Base-by-base conservation (phyloP, 1,140 invertebrate species). In the Megathymus violae region DNA sequence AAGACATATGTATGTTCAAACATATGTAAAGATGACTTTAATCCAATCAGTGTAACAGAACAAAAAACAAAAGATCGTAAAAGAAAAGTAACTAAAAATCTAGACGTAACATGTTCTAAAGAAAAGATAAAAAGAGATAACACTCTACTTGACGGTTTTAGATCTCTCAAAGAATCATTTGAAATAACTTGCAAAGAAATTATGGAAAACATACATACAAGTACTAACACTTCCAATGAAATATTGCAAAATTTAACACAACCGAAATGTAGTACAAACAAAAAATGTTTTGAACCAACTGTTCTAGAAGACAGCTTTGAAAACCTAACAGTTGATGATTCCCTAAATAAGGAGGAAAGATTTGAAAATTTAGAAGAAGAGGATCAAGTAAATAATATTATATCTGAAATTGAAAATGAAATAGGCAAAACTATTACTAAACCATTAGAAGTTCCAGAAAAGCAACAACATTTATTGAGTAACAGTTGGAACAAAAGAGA, bases 391-490 rank as follows among this genome's bases (percentile, higher is more conserved):
- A 67, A 77, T 38, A 71, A 63, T 16, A 81, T 90, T 58, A 60
- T 89, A 40, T 67, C 69, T 38, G 71, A 79, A 50, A 88, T 88
- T 46, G 88, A 90, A 77, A 72, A 64, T 50, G 83, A 90, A 79
- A 87, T 86, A 16, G 14, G 13, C 13, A 62, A 31, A 16, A 54
- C 14, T 0, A 58, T 16, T 17, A n/a, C n/a, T 27, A n/a, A 52
- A 63, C 34, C 36, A 17, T 41, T 4, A 38, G 34, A 10, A 64
- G 54, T 19, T 46, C 1, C 48, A 62, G 11, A 52, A 36, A 25
- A 64, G 62, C 14, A 27, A 34, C 43, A 13, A n/a, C 38, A 14
- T 22, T 1, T 36, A 25, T 60, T 25, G 31, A 41, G 19, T 11
- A 50, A 68, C 62, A 3, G 10, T 41, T 10, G 22, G 62, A 52